phyloP scores from a whole-genome alignment of 2,797 vertebrate species.

The Paramormyrops hopkinsi region DNA sequence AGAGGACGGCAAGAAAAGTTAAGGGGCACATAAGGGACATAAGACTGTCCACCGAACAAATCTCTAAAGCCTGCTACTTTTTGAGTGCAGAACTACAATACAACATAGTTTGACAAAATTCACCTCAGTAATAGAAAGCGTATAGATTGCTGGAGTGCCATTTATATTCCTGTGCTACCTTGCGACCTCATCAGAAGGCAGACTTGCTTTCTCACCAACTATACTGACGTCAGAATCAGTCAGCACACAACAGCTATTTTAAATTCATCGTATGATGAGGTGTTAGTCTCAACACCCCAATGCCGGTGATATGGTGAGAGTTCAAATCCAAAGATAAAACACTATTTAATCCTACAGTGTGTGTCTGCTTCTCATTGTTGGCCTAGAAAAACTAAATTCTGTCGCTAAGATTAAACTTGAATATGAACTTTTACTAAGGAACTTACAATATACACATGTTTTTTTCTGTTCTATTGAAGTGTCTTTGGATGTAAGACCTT shows the following conservation, averaged over 20 bases:
- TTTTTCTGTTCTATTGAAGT: not conserved
- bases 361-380: not conserved
- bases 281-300: not conserved
- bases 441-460: not conserved
- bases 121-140: not conserved
- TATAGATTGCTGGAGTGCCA: not conserved
- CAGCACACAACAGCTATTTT: not conserved
- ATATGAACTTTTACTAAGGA: not conserved
- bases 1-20: not conserved
- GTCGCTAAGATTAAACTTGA: not conserved
- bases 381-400: not conserved
- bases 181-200: not conserved
- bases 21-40: not conserved
- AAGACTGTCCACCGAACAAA: not conserved
- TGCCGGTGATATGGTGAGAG: not conserved
- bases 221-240: not conserved
- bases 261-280: not conserved
- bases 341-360: not conserved
- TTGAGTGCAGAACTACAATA: not conserved
- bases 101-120: not conserved
- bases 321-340: not conserved
- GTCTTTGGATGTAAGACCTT: not conserved
- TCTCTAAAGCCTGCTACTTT: not conserved
- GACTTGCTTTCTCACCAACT: not conserved
- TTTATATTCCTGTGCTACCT: not conserved